These are phyloP conservation scores for Polyergus mexicanus DNA, from an alignment of 1,140 invertebrate species.

Conservation along the genomic window DNA sequence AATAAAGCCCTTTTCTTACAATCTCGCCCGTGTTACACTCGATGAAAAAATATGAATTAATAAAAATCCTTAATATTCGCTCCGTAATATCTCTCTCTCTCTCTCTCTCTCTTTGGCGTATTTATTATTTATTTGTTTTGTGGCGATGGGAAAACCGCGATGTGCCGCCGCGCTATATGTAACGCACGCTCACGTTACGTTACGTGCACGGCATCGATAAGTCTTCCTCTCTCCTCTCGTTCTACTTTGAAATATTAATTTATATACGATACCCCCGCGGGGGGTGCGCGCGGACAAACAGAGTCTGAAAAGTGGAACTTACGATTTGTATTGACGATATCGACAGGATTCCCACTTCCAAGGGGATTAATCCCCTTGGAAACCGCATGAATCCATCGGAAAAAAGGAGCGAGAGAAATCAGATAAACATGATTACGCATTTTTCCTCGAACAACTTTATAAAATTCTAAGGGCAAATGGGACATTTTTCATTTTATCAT, in stretches of 20 bases:
- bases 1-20: background rate
- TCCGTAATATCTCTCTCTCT: background rate
- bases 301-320: conserved; percentile 35
- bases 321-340: conserved; percentile 38
- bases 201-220: conserved; percentile 57
- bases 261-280: conserved; percentile 52
- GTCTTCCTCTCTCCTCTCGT: conserved; percentile 60
- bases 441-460: background rate
- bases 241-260: conserved; percentile 77
- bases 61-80: conserved; percentile 33
- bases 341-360: conserved; percentile 18
- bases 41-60: background rate
- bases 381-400: background rate
- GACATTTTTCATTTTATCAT: background rate
- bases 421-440: background rate
- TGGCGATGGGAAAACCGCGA: conserved; percentile 41
- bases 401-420: background rate
- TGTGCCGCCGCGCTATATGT: conserved; percentile 26
- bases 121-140: conserved; percentile 29
- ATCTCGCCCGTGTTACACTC: background rate
- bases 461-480: background rate
- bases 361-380: conserved; percentile 15
- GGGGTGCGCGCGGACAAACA: background rate
- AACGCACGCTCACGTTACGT: conserved; percentile 13
- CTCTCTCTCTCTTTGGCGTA: conserved; percentile 5